phyloP scores from a whole-genome alignment of 2,888 invertebrate genomes.

The Herminia tarsipennalis region DNA sequence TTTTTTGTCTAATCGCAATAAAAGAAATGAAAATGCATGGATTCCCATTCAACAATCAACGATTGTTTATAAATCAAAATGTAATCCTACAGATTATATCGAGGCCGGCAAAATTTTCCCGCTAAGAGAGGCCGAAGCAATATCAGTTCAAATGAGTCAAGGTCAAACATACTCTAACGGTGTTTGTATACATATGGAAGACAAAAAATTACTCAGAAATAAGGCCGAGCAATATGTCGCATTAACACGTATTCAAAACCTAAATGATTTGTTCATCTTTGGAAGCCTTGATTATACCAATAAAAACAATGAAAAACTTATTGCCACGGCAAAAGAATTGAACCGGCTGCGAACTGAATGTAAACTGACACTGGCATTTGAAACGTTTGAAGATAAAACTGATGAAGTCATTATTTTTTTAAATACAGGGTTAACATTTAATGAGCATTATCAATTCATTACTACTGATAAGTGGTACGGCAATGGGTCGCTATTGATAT shows the following conservation, averaged over 20 bases:
- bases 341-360: not conserved
- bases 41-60: not conserved
- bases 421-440: constrained; percentile 15
- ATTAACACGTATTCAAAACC: constrained; percentile 14
- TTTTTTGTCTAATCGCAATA: not conserved
- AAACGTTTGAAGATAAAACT: not conserved
- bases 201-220: constrained; percentile 14
- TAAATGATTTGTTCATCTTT: constrained; percentile 8
- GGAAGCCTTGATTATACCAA: not conserved
- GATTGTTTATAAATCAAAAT: no score
- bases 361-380: no score
- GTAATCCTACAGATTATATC: not conserved
- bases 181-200: constrained; percentile 14
- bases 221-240: constrained; percentile 17
- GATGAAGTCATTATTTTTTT: constrained; percentile 16
- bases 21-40: not conserved
- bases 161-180: no score
- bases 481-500: no score
- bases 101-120: not conserved
- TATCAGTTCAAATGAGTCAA: not conserved
- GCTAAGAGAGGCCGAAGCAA: not conserved
- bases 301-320: not conserved
- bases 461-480: no score
- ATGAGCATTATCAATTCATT: no score
- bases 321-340: not conserved